Evolutionary conservation across 37 sponge, comb jelly and placozoan genomes (phyloP), one percentile per base, ranked within the genome.

Genomic region (Haliclona indistincta): DNA sequence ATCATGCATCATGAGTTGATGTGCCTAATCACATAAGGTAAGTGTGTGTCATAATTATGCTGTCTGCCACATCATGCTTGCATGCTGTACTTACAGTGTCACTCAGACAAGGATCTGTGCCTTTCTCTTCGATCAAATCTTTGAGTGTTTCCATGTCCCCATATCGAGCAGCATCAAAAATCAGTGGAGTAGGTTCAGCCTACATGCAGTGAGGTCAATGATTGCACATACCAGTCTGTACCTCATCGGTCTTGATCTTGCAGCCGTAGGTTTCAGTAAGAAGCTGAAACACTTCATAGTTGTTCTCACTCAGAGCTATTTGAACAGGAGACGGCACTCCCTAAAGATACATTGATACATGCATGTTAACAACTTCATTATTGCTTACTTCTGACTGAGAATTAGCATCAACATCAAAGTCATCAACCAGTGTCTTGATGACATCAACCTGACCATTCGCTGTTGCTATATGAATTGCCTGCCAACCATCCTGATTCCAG

Each of bases 401-500:
- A 5, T 74, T 56, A 35, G 63, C 43, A 33, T 74, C 75, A 2
- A 74, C 63, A 29, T 38, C 61, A 74, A 23, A 74, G 29, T 60
- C 43, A 10, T 74, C 75, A 32, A 74, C 32, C 38, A 74, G 43
- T 10, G 35, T 8, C 20, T 58, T 17, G 3, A 61, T 74, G 3
- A 74, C 43, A 2, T 56, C 63, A 2, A 74, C 32, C 1, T 74
- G 75, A 11, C 75, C 75, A 60, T 38, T 58, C 75, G 6, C 33
- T 2, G 63, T 36, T 22, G 75, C 75, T 58, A 74, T 58, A 15
- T 74, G 75, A 38, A 74, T 74, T 56, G 75, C 62, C 32, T 74
- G 61, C 17, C 32, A 6, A 36, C 75, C 75, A 47, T 47, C 13
- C 49, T 47, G 13, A n/a, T n/a, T n/a, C n/a, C n/a, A n/a, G n/a